Conservation (phyloP, 1,140 invertebrate genomes). For the Lasioglossum baleicum region DNA sequence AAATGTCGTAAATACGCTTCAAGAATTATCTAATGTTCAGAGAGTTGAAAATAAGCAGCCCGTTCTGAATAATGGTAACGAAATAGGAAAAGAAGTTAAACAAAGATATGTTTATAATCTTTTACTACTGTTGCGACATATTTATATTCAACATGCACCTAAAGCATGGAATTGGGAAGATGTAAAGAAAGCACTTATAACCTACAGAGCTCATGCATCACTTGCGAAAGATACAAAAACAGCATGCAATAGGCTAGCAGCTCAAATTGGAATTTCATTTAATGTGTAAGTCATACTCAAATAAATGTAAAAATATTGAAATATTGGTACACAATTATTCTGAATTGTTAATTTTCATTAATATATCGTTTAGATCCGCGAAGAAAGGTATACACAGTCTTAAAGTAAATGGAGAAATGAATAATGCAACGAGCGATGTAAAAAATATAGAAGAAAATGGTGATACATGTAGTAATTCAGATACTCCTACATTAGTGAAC, state of each 20-base stretch:
- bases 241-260: conserved; percentile 78
- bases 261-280: conserved; percentile 67
- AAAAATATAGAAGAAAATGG: conserved; percentile 11
- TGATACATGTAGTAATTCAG: neutral
- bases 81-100: conserved; percentile 66
- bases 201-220: conserved; percentile 68
- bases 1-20: conserved; percentile 69
- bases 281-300: conserved; percentile 62
- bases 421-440: neutral
- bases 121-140: conserved; percentile 71
- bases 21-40: conserved; percentile 60
- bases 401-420: conserved; percentile 43
- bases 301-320: conserved; percentile 30
- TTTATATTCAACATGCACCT: conserved; percentile 71
- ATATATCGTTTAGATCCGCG: conserved; percentile 17
- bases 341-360: neutral
- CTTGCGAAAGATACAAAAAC: conserved; percentile 77
- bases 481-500: neutral
- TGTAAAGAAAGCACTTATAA: conserved; percentile 68
- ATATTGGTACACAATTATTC: conserved; percentile 6
- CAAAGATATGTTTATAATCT: conserved; percentile 78
- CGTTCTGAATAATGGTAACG: conserved; percentile 34
- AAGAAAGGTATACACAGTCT: conserved; percentile 22
- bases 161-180: conserved; percentile 77
- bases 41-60: conserved; percentile 62